Percentiles rank a stretch among this genome's conserved stretches.
phyloP scores from a whole-genome alignment of 2,888 invertebrate genomes.

The Lasioglossum villosulum region DNA sequence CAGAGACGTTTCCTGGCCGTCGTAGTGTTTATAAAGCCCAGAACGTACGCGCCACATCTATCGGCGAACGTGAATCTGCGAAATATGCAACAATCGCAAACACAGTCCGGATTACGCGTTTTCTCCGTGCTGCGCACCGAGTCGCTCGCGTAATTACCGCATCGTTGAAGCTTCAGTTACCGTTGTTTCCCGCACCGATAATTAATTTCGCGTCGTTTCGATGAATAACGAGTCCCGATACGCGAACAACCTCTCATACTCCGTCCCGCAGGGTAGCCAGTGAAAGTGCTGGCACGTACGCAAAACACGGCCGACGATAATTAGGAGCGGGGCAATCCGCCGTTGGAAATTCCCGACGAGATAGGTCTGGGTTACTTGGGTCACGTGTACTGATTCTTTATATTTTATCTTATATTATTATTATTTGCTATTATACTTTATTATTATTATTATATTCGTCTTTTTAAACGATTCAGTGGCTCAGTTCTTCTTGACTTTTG shows the following conservation, averaged over 20 bases:
- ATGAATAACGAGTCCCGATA: conserved; percentile 36
- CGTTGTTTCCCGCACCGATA: conserved; percentile 40
- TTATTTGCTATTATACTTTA: no score
- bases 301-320: conserved; percentile 15
- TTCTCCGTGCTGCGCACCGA: not conserved
- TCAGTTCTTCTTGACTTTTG: no score
- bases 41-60: not conserved
- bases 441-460: no score
- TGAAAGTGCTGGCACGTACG: conserved; percentile 31
- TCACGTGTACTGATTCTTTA: not conserved
- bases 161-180: conserved; percentile 62
- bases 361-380: not conserved
- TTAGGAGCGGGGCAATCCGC: conserved; percentile 2
- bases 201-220: conserved; percentile 44
- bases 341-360: conserved; percentile 8
- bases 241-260: not conserved
- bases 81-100: conserved; percentile 41
- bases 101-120: conserved; percentile 16
- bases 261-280: not conserved
- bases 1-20: not conserved
- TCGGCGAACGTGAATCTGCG: conserved; percentile 30
- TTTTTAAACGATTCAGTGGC: no score
- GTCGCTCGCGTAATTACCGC: conserved; percentile 32
- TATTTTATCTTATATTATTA: no score
- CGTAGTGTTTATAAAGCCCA: not conserved